Conservation (phyloP, 2,888 invertebrate genomes). For the Hybos culiciformis region DNA sequence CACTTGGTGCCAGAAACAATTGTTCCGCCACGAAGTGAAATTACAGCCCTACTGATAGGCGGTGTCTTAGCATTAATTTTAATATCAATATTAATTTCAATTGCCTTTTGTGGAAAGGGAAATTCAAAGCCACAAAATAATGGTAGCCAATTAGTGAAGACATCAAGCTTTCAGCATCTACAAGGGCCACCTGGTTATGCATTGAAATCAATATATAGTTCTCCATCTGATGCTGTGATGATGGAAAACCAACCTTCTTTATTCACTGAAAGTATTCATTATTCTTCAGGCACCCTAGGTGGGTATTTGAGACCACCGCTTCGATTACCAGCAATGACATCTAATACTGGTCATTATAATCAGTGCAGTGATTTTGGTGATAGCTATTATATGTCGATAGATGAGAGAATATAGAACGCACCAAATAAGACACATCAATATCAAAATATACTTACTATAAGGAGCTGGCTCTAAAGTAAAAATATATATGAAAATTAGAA, state of each 20-base stretch:
- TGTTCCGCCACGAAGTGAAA: constrained; percentile 30
- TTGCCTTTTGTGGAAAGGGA: constrained; percentile 35
- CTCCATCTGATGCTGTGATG: constrained; percentile 22
- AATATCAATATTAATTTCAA: constrained; percentile 30
- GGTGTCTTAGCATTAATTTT: constrained; percentile 32
- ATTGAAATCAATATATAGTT: constrained; percentile 32
- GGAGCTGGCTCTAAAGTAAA: not conserved
- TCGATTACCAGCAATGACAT: not conserved
- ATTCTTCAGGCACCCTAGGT: constrained; percentile 1
- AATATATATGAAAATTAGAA: no score
- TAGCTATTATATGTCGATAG: constrained; percentile 2
- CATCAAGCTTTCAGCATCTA: constrained; percentile 34
- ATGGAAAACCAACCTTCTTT: not conserved
- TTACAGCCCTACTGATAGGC: constrained; percentile 33
- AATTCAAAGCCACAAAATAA: constrained; percentile 33
- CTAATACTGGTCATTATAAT: constrained; percentile 1
- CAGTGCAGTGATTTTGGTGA: constrained; percentile 2
- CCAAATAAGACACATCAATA: not conserved
- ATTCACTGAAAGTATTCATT: constrained; percentile 1
- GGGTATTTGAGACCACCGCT: constrained; percentile 2
- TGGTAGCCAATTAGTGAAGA: constrained; percentile 33
- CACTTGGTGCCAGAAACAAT: constrained; percentile 31
- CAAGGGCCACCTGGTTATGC: constrained; percentile 34
- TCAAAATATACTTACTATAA: not conserved
- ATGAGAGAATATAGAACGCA: not conserved